Evolutionary conservation across 2,888 invertebrate genomes (phyloP).

Genomic region (Listrodromus nycthemerus): DNA sequence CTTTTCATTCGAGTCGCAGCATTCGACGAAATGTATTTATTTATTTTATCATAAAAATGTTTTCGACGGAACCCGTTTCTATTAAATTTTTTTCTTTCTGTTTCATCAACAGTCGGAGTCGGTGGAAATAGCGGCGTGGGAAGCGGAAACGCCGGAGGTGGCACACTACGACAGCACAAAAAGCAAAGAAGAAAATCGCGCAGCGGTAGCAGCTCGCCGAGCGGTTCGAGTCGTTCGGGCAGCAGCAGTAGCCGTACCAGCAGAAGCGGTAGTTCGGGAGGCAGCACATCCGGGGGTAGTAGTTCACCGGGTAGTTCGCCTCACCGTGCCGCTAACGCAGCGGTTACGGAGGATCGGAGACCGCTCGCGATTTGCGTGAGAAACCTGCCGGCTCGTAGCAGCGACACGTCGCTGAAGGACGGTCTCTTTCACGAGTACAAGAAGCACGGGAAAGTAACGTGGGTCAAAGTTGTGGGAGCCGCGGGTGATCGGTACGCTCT

Average conservation of each 20-base stretch:
- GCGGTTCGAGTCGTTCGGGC: conserved; percentile 85
- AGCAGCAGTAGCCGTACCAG: conserved; percentile 85
- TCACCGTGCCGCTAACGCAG: conserved; percentile 84
- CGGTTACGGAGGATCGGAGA: conserved; percentile 89
- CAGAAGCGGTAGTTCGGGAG: conserved; percentile 85
- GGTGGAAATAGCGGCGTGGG: conserved; percentile 82
- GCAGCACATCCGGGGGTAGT: conserved; percentile 85
- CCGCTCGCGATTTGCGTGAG: conserved; percentile 96
- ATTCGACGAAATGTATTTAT: not conserved
- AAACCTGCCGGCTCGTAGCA: conserved; percentile 94
- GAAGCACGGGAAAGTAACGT: conserved; percentile 98
- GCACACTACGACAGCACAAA: conserved; percentile 84
- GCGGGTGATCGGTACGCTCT: conserved; percentile 97
- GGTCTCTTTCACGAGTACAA: conserved; percentile 99
- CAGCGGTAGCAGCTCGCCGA: conserved; percentile 82
- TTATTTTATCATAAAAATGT: not conserved
- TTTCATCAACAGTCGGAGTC: conserved; percentile 76
- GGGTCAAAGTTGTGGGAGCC: conserved; percentile 97
- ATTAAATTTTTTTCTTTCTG: not conserved
- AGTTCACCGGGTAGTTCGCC: conserved; percentile 87
- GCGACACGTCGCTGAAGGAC: conserved; percentile 98
- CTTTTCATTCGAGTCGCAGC: not conserved
- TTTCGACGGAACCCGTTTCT: conserved; percentile 28
- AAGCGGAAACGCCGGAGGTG: conserved; percentile 74
- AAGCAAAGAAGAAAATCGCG: conserved; percentile 83